Base-by-base conservation (phyloP, 2,797 vertebrate genomes). In the Acanthis flammea region DNA sequence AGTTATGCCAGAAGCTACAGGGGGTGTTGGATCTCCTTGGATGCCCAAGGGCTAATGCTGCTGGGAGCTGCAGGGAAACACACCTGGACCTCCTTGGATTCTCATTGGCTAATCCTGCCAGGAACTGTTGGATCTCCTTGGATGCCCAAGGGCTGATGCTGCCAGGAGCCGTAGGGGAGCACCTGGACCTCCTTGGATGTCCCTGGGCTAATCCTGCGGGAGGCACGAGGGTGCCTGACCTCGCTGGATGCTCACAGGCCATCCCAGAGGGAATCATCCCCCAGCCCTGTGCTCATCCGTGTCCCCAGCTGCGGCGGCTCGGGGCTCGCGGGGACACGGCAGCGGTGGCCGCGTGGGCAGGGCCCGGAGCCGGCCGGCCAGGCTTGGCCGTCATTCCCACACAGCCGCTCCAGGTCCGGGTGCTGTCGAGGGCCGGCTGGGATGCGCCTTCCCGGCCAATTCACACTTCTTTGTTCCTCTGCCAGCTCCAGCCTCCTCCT, bases 241-340 rank as follows among this genome's bases (percentile, higher is more conserved):
- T 12, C 4, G 2, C 53, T 15, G 45, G 35, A 9, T 18, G 41
- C 42, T 19, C 51, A 2, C 1, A 8, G 63, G 18, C 61, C 71
- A 42, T 39, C 63, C 48, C 14, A n/a, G 53, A 68, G 13, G 58
- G 71, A 60, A 5, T 16, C 62, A 71, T 8, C 24, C 9, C 41
- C 14, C 18, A 35, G 1, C 8, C 14, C n/a, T 2, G 16, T 1
- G 4, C 54, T 42, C n/a, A 6, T 19, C 31, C 1, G 0, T 42
- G 42, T 65, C 39, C 66, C 51, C 4, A 10, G 41, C 28, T 0
- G 5, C 2, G 9, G 51, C 4, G 10, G n/a, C 62, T 21, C 30
- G 2, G 80, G 53, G 70, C 35, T 67, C 0, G 0, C 22, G 85
- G 53, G 85, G 87, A 58, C 94, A 60, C 2, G 1, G 58, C 45